Base-by-base conservation (phyloP, 2,888 invertebrate species). In the Cordylochernes scorpioides region DNA sequence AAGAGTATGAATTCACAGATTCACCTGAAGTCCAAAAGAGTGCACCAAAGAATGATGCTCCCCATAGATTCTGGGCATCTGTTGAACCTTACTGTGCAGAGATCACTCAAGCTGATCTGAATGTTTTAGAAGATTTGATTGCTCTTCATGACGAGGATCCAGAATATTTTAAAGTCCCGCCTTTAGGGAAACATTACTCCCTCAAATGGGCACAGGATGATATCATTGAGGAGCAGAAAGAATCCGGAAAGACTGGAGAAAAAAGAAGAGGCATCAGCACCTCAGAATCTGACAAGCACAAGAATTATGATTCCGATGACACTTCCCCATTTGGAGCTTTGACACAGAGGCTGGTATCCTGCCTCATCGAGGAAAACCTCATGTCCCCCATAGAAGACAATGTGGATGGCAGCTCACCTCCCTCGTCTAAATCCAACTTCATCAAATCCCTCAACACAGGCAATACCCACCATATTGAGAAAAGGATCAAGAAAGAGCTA, bases 51-150 rank as follows among this genome's bases (percentile, higher is more conserved):
- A 84, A 86, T 52, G 86, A 88, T 54, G 74, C 74, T 31, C 78
- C 84, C 7, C 80, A 82, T 46, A 74, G 80, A 51, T 88, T 88
- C 58, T 91, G 88, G 88, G 65, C 73, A 19, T 78, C 77, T 2
- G 73, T 88, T 2, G 86, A 88, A 51, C 78, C 82, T 0, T 88
- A 78, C 49, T 86, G 84, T 53, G 68, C 73, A 35, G 77, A 80
- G 31, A 67, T 88, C 24, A 72, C 71, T 38, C 63, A 68, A 36
- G 84, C 86, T 48, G 80, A 86, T 51, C 62, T 78, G 13, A 71
- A 71, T 42, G 55, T 68, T 27, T 48, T 74, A 19, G 69, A 72
- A 45, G 67, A 68, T 43, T 50, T 72, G 28, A 58, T 72, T 26
- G 59, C 61, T 36, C 64, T 50, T 32, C 55, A 58, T 33, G 55